Evolutionary conservation across 2,113 vertebrate species (phyloP), one percentile per base, ranked within the genome.

Genomic region (Petromus typicus): DNA sequence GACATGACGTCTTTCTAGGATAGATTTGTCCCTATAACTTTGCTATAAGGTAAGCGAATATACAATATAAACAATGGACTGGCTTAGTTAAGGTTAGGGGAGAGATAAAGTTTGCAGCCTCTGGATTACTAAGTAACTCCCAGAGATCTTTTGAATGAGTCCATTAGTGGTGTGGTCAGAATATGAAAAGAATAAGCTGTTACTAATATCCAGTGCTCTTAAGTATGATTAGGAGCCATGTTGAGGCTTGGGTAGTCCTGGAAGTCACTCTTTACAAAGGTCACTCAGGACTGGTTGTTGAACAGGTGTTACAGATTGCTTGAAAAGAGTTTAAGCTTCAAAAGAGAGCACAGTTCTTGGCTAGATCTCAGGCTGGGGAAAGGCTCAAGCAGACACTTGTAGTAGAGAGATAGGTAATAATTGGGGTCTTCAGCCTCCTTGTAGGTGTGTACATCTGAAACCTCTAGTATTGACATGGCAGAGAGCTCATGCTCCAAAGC

Each of bases 221-320:
- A 22, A 86, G 86, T 63, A 63, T 34, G 69, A 3, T 54, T 73
- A 86, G 80, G 34, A 71, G 37, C 54, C 84, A n/a, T 61, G 27
- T 12, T 84, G 69, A 83, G 64, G 43, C 80, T 59, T 73, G 64
- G 30, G 69, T 73, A 61, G 61, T 61, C 51, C 18, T 56, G 7
- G 5, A 34, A 76, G 66, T 23, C 81, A 54, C 43, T 73, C 20
- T 80, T 93, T 84, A 93, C 48, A 90, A 87, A 96, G 63, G 78
- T 80, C 32, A 43, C 16, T 75, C 4, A 78, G 18, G 34, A 73
- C 54, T 82, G 51, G 9, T 22, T 78, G 48, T 71, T 13, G 78
- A 96, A 87, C 17, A 73, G 16, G 40, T 78, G 7, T 89, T 66
- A 66, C 12, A 37, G 80, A 84, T 66, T 80, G 9, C 69, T 8